These are phyloP conservation scores for Pangasius sanitwongsei DNA, from an alignment of 2,797 vertebrate species.

Conservation along the genomic window DNA sequence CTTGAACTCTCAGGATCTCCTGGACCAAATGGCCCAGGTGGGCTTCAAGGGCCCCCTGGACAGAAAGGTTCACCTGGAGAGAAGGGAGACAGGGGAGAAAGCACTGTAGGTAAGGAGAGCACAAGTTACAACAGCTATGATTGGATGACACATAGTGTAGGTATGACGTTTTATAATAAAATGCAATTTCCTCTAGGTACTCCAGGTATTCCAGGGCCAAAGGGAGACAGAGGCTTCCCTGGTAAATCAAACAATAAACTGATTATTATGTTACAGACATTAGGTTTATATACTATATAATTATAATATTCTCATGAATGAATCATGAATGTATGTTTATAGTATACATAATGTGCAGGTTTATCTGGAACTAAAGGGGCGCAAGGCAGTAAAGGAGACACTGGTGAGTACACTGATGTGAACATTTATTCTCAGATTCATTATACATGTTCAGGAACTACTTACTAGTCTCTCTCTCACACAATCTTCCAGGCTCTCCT, in stretches of 20 bases:
- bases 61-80: slow-evolving; percentile 48
- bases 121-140: background rate
- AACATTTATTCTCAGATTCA: background rate
- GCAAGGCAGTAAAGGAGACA: slow-evolving; percentile 45
- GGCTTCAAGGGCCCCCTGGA: slow-evolving; percentile 38
- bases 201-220: slow-evolving; percentile 35
- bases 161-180: background rate
- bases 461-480: background rate
- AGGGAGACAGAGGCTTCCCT: slow-evolving; percentile 36
- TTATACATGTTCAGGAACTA: background rate
- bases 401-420: slow-evolving; percentile 16
- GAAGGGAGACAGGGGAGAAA: slow-evolving; percentile 39
- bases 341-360: slow-evolving; percentile 16
- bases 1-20: slow-evolving; percentile 35
- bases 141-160: background rate
- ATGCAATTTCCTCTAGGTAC: slow-evolving; percentile 20
- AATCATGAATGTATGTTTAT: background rate
- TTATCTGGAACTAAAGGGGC: slow-evolving; percentile 1
- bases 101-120: slow-evolving; percentile 9
- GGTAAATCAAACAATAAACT: slow-evolving; percentile 33
- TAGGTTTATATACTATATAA: slow-evolving; percentile 1
- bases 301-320: background rate
- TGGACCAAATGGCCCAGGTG: slow-evolving; percentile 7
- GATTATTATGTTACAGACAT: background rate
- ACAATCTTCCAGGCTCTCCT: background rate